These are phyloP conservation scores for Drosophila austrosaltans DNA, from an alignment of 2,888 invertebrate species.

Conservation along the genomic window DNA sequence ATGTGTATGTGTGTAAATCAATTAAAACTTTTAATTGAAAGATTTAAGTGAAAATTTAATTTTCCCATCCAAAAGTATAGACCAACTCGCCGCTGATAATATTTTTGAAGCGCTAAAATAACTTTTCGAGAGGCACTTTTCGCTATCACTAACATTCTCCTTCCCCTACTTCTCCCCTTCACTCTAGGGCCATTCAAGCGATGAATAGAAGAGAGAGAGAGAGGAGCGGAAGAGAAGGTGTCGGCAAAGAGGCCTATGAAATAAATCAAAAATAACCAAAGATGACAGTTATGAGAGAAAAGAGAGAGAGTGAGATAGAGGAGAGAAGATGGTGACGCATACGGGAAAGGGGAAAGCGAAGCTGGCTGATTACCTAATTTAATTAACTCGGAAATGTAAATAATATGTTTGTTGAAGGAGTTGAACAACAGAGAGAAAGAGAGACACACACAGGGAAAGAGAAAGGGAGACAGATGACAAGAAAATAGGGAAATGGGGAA, in stretches of 20 bases:
- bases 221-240: not conserved
- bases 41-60: conserved; percentile 66
- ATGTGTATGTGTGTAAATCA: conserved; percentile 58
- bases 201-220: not conserved
- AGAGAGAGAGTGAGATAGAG: not conserved
- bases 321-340: not conserved
- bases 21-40: conserved; percentile 75
- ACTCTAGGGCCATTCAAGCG: not conserved
- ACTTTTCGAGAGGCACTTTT: conserved; percentile 11
- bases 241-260: conserved; percentile 23
- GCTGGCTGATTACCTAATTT: conserved; percentile 58
- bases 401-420: conserved; percentile 31
- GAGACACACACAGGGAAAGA: not conserved
- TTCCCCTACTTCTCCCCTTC: not conserved
- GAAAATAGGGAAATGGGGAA: not conserved
- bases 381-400: conserved; percentile 63
- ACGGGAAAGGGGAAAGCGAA: not conserved
- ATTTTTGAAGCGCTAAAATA: conserved; percentile 15
- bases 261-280: conserved; percentile 54
- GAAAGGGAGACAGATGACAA: not conserved
- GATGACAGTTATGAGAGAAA: conserved; percentile 40
- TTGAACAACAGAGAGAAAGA: not conserved
- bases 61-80: not conserved
- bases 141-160: not conserved
- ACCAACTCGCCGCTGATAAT: conserved; percentile 11